Conservation (phyloP, 2,797 vertebrate species). For the Erpetoichthys calabaricus region DNA sequence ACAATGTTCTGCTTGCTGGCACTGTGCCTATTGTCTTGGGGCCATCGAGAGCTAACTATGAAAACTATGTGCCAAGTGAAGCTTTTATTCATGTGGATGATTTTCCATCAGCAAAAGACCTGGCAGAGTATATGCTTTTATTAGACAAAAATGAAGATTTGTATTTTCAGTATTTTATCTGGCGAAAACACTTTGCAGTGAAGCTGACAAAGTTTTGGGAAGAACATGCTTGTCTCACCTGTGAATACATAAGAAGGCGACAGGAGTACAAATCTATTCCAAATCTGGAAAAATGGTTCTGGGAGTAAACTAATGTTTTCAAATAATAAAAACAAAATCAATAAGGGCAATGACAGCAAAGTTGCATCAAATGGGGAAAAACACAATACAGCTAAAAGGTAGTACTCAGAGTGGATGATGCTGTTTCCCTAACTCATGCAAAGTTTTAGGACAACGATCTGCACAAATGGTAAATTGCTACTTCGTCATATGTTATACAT, state of each 20-base stretch:
- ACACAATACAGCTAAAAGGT: too few species aligned
- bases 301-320: slow-evolving; percentile 52
- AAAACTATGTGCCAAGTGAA: slow-evolving; percentile 88
- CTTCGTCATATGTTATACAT: too few species aligned
- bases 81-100: slow-evolving; percentile 95
- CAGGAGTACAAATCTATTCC: slow-evolving; percentile 84
- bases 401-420: too few species aligned
- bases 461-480: too few species aligned
- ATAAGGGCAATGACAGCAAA: too few species aligned
- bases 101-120: slow-evolving; percentile 80
- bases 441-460: too few species aligned
- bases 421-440: too few species aligned
- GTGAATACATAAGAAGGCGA: slow-evolving; percentile 84
- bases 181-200: slow-evolving; percentile 88
- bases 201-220: slow-evolving; percentile 85
- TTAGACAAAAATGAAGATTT: slow-evolving; percentile 86
- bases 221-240: slow-evolving; percentile 86
- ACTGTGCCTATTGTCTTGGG: slow-evolving; percentile 88
- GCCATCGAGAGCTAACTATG: slow-evolving; percentile 83
- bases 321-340: too few species aligned
- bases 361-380: too few species aligned
- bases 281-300: slow-evolving; percentile 96
- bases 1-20: slow-evolving; percentile 82
- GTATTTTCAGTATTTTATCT: slow-evolving; percentile 88
- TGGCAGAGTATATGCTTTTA: slow-evolving; percentile 83